Conservation (phyloP, 2,113 vertebrate species). For the Anarhynchus alexandrinus region DNA sequence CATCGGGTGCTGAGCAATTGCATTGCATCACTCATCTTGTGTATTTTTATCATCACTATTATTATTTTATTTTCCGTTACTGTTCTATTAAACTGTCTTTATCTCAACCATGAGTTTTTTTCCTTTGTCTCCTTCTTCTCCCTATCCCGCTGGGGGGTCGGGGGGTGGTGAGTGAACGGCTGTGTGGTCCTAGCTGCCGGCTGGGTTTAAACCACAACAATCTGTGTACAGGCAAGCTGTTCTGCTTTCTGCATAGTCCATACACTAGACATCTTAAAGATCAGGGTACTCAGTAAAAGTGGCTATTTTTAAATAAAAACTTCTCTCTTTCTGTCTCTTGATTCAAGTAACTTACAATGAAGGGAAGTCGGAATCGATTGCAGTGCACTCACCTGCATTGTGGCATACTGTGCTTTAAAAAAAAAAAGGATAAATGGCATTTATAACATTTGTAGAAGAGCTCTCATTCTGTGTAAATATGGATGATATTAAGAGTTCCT, state of each 20-base stretch:
- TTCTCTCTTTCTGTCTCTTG: neutral
- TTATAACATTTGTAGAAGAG: neutral
- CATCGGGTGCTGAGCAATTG: neutral
- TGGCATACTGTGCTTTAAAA: neutral
- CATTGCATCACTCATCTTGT: neutral
- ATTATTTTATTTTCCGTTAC: neutral
- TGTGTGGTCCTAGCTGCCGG: neutral
- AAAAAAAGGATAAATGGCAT: neutral
- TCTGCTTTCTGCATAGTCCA: neutral
- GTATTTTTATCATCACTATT: neutral
- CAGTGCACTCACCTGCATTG: neutral
- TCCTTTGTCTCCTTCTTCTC: neutral
- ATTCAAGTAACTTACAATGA: accelerated
- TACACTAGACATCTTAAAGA: neutral
- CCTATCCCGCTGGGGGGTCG: too few relatives aligned
- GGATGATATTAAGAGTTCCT: neutral
- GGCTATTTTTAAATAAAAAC: neutral
- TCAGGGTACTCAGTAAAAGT: neutral
- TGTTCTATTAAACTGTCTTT: neutral
- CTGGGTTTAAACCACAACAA: neutral
- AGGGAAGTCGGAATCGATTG: neutral
- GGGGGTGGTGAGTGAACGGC: neutral
- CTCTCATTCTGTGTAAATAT: neutral
- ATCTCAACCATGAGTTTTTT: neutral
- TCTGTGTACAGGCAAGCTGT: neutral